These are phyloP conservation scores for Choloepus didactylus DNA, from an alignment of 2,797 vertebrate species.

Conservation along the genomic window DNA sequence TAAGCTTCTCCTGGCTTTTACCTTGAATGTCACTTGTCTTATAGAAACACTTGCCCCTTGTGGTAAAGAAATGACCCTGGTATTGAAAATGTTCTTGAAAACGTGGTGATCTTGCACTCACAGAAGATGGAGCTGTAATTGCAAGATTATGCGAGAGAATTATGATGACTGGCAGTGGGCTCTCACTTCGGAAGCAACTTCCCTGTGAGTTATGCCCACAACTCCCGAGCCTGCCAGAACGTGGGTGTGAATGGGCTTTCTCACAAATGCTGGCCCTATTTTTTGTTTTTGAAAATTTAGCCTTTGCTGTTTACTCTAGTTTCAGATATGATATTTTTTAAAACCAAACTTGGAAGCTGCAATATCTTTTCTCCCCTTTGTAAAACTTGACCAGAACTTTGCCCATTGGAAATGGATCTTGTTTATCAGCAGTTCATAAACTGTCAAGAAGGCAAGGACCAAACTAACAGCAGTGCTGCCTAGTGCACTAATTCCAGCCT, in stretches of 20 bases:
- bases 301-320: conserved; percentile 81
- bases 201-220: conserved; percentile 46
- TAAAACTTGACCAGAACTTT: background rate
- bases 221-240: conserved; percentile 55
- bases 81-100: conserved; percentile 61
- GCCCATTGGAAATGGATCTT: conserved; percentile 64
- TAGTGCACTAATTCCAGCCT: conserved; percentile 81
- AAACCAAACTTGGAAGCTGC: conserved; percentile 60
- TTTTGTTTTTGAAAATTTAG: conserved; percentile 79
- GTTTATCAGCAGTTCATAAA: conserved; percentile 53
- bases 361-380: conserved; percentile 37
- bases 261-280: conserved; percentile 72
- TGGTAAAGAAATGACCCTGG: conserved; percentile 68
- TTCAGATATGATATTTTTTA: conserved; percentile 73
- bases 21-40: conserved; percentile 63
- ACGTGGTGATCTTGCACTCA: conserved; percentile 25
- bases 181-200: conserved; percentile 61
- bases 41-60: conserved; percentile 64
- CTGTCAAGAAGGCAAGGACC: conserved; percentile 69
- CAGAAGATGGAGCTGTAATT: background rate
- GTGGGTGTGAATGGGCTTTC: conserved; percentile 75
- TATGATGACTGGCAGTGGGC: conserved; percentile 32
- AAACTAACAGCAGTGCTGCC: conserved; percentile 68
- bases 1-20: conserved; percentile 68
- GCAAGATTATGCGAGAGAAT: background rate